Evolutionary conservation across 2,888 invertebrate genomes (phyloP).

Genomic region (Hemicrepidius hirtus): DNA sequence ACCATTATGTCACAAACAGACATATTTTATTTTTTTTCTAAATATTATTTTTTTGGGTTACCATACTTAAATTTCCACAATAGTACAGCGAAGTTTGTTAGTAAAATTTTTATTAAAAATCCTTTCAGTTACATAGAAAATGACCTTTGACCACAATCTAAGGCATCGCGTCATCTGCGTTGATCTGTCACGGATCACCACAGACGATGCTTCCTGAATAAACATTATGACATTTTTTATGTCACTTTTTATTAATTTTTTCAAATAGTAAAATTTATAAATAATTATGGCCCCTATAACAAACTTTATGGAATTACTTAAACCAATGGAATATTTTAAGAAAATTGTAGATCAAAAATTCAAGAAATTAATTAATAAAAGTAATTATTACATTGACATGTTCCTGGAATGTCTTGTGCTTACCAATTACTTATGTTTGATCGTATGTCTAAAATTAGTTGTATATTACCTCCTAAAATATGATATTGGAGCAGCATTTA

Average conservation of each 20-base stretch:
- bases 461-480: not conserved
- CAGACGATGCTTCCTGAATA: no score
- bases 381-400: not conserved
- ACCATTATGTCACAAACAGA: no score
- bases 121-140: no score
- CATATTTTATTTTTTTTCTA: no score
- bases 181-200: no score
- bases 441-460: not conserved
- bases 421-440: constrained; percentile 14
- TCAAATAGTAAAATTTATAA: not conserved
- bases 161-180: no score
- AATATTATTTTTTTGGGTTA: no score
- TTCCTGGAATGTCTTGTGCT: not conserved
- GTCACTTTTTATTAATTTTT: not conserved
- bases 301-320: not conserved
- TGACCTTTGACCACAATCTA: no score
- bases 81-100: no score
- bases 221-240: no score
- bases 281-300: not conserved
- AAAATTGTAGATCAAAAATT: not conserved
- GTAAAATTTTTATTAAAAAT: no score
- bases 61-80: no score
- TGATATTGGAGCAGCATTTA: not conserved
- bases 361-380: not conserved
- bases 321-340: constrained; percentile 1